Evolutionary conservation across 2,888 invertebrate species (phyloP).

Genomic region (Heliconius hortense): DNA sequence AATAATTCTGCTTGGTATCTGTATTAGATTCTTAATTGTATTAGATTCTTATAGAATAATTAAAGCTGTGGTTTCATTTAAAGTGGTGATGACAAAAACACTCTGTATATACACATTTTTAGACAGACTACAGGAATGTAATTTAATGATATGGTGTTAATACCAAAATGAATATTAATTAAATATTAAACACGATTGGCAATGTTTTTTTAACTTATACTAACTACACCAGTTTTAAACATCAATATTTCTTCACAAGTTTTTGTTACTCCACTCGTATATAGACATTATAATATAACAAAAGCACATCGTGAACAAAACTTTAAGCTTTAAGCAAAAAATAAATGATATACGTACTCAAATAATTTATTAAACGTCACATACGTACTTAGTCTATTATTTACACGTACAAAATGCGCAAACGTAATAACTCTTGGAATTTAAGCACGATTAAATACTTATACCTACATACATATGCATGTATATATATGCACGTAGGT

Average conservation of each 20-base stretch:
- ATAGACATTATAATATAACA: background rate
- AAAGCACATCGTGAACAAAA: slow-evolving; percentile 10
- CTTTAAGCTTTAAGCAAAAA: slow-evolving; percentile 1
- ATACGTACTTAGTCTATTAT: background rate
- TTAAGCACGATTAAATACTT: background rate
- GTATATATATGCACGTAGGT: background rate
- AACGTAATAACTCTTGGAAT: background rate
- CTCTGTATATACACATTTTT: no score
- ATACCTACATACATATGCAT: background rate
- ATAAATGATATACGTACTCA: background rate
- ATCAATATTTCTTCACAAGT: background rate
- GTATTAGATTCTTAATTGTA: no score
- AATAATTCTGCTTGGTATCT: no score
- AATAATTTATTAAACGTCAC: background rate
- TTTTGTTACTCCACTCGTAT: background rate
- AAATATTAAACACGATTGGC: background rate
- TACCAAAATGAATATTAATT: background rate
- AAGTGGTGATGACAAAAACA: no score
- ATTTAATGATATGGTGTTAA: no score
- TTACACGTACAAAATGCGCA: background rate
- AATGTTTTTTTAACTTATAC: background rate
- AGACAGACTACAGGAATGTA: no score
- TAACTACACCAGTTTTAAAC: background rate
- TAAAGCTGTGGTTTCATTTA: no score
- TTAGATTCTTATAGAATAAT: no score